A percentile compares a stretch with the other conserved stretches of the same genome.
Evolutionary conservation across 2,797 vertebrate species (phyloP).

Genomic region (Spea hammondii): DNA sequence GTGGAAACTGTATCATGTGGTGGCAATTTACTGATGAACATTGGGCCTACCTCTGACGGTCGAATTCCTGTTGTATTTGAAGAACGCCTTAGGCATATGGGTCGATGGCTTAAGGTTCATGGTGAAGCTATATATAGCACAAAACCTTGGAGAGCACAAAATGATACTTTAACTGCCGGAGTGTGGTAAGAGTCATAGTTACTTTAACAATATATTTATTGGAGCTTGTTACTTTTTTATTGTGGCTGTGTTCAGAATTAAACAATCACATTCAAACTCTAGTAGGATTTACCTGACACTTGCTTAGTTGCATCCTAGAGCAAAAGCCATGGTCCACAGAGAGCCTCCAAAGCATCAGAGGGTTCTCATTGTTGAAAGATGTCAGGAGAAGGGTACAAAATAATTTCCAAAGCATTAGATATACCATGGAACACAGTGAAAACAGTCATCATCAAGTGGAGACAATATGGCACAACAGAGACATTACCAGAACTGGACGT

Average conservation of each 20-base stretch:
- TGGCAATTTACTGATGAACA: conserved; percentile 91
- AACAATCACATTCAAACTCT: no score
- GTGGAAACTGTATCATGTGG: conserved; percentile 90
- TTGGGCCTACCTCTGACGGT: conserved; percentile 88
- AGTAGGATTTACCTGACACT: no score
- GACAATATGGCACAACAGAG: no score
- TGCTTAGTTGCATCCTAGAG: no score
- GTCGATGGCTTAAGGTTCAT: conserved; percentile 86
- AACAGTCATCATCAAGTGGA: neutral
- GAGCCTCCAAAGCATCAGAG: no score
- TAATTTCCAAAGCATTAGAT: no score
- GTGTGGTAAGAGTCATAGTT: conserved; percentile 75
- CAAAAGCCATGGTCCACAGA: no score
- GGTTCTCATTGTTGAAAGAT: no score
- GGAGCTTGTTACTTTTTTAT: neutral
- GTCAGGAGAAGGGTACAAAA: no score
- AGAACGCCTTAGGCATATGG: conserved; percentile 89
- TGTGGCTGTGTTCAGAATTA: neutral
- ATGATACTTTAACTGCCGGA: conserved; percentile 72
- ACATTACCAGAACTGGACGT: no score
- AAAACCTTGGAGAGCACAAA: conserved; percentile 82
- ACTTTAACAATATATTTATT: neutral
- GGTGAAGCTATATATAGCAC: conserved; percentile 88
- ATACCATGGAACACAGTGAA: no score
- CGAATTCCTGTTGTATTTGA: conserved; percentile 83